Conservation (phyloP, 2,113 vertebrate genomes). For the Rhynchomys soricoides region DNA sequence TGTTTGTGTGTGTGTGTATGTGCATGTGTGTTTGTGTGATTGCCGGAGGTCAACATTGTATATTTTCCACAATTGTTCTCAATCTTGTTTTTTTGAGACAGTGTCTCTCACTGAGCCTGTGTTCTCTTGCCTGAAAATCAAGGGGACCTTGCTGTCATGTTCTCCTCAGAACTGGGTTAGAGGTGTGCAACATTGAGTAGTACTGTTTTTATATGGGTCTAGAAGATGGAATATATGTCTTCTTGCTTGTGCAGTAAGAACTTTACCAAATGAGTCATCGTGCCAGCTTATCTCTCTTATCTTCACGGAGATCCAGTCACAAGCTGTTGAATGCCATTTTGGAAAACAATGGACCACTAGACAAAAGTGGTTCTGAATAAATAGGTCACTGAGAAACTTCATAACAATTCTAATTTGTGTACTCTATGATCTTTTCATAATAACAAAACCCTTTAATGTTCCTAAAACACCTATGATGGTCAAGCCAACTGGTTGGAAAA, state of each 20-base stretch:
- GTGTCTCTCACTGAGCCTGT: background rate
- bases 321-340: background rate
- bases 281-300: background rate
- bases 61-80: background rate
- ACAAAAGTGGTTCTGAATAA: background rate
- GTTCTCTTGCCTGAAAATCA: background rate
- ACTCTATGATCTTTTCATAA: background rate
- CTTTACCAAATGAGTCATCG: background rate
- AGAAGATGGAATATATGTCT: background rate
- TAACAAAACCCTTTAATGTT: background rate
- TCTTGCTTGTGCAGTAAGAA: background rate
- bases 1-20: too few relatives aligned
- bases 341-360: background rate
- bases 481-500: background rate
- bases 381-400: background rate
- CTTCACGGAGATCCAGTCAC: background rate
- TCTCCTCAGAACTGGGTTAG: too few relatives aligned
- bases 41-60: background rate
- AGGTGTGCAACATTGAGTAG: too few relatives aligned
- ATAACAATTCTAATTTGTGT: background rate
- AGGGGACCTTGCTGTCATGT: rapidly evolving
- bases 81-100: background rate
- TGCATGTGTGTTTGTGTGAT: background rate
- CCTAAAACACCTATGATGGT: background rate
- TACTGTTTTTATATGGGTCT: background rate